These are phyloP conservation scores for Parus major DNA, from an alignment of 2,113 vertebrate genomes.

Conservation along the genomic window DNA sequence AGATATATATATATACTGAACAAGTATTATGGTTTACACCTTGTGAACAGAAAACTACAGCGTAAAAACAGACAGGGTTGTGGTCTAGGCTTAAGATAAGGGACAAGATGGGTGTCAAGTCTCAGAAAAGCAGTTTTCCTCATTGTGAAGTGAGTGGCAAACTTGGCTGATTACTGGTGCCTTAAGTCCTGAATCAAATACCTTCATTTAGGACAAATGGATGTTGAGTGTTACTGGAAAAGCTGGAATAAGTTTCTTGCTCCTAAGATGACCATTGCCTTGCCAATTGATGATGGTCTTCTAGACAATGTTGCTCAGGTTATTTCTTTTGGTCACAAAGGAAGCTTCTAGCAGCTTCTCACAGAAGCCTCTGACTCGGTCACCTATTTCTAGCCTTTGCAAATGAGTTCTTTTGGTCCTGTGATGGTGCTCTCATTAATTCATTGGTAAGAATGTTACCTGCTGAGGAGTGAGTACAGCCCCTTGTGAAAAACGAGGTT, in stretches of 20 bases:
- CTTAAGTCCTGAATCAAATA: background rate
- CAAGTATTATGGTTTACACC: background rate
- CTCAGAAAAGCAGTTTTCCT: background rate
- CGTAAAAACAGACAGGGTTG: fast-evolving
- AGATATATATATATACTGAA: background rate
- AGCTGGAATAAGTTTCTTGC: background rate
- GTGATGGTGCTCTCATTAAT: background rate
- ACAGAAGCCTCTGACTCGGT: background rate
- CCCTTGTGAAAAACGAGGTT: background rate
- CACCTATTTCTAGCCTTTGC: background rate
- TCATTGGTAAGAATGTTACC: background rate
- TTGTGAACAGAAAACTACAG: background rate
- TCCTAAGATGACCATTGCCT: background rate
- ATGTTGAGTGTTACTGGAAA: background rate
- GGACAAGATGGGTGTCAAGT: background rate
- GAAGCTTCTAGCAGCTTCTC: background rate
- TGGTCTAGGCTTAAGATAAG: background rate
- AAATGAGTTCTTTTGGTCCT: background rate
- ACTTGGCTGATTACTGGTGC: background rate
- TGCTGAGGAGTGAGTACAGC: too few relatives aligned
- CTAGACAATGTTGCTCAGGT: background rate
- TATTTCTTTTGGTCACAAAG: background rate
- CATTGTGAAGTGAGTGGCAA: background rate
- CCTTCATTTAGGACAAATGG: background rate
- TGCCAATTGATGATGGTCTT: background rate